phyloP scores from a whole-genome alignment of 2,113 vertebrate genomes.

The Tachysurus vachellii region DNA sequence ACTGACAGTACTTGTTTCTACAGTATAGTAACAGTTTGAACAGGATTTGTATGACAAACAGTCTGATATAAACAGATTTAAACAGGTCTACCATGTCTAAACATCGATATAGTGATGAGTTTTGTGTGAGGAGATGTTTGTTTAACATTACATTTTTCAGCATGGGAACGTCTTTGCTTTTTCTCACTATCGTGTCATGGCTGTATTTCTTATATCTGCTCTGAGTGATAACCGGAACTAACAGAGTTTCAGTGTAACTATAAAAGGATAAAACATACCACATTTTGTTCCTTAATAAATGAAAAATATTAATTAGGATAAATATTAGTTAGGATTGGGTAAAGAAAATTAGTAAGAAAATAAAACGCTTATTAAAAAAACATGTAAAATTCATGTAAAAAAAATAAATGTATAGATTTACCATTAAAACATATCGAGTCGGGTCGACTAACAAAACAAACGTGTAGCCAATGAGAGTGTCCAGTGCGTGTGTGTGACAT shows the following conservation, averaged over 20 bases:
- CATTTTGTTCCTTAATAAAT: not conserved
- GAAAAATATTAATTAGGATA: no score
- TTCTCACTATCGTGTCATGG: not conserved
- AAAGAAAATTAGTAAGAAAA: not conserved
- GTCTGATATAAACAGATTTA: not conserved
- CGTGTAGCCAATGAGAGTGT: no score
- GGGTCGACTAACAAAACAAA: no score
- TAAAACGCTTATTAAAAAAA: not conserved
- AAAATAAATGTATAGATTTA: no score
- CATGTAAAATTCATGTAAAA: not conserved
- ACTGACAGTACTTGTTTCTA: no score
- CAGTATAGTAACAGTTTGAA: not conserved
- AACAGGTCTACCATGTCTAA: no score
- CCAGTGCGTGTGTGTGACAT: no score
- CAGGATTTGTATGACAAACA: not conserved
- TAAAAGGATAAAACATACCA: not conserved
- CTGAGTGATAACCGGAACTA: not conserved
- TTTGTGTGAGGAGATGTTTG: not conserved
- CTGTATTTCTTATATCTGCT: not conserved
- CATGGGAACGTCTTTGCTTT: not conserved
- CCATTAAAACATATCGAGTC: no score
- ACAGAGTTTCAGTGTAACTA: not conserved
- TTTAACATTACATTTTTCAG: not conserved
- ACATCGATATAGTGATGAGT: not conserved
- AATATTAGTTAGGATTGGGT: not conserved